Evolutionary conservation across 2,113 vertebrate genomes (phyloP).

Genomic region (Puma concolor): DNA sequence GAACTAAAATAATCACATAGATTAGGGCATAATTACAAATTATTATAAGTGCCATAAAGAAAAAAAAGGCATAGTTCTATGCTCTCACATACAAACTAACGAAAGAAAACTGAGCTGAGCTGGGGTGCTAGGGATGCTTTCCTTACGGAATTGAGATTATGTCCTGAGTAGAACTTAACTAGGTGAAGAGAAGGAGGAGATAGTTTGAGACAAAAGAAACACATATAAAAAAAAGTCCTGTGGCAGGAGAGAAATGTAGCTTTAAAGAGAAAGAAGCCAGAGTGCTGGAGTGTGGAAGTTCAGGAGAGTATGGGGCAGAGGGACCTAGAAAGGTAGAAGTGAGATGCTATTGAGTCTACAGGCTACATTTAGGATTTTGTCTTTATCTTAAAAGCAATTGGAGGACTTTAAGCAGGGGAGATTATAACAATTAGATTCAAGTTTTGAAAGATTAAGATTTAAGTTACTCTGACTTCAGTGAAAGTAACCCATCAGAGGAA

Average conservation of each 20-base stretch:
- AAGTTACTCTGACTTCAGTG: not conserved
- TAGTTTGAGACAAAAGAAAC: not conserved
- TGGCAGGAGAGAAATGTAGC: not conserved
- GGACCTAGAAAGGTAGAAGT: not conserved
- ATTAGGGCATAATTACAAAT: not conserved
- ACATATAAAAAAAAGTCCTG: no score
- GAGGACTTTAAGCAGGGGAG: not conserved
- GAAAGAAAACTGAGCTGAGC: not conserved
- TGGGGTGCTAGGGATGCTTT: not conserved
- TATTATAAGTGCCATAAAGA: not conserved
- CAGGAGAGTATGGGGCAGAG: not conserved
- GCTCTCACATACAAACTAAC: not conserved
- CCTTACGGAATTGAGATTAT: not conserved
- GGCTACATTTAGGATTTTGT: not conserved
- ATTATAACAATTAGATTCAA: not conserved
- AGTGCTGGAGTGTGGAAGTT: not conserved
- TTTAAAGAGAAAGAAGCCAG: not conserved
- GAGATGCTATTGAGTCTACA: not conserved
- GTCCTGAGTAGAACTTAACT: not conserved
- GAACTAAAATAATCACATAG: constrained; percentile 1
- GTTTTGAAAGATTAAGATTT: not conserved
- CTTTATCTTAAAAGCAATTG: not conserved
- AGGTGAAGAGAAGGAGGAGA: not conserved
- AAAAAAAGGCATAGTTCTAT: not conserved
- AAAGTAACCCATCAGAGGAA: not conserved